Conservation (phyloP, 2,888 invertebrate species). For the Drosophila borealis region DNA sequence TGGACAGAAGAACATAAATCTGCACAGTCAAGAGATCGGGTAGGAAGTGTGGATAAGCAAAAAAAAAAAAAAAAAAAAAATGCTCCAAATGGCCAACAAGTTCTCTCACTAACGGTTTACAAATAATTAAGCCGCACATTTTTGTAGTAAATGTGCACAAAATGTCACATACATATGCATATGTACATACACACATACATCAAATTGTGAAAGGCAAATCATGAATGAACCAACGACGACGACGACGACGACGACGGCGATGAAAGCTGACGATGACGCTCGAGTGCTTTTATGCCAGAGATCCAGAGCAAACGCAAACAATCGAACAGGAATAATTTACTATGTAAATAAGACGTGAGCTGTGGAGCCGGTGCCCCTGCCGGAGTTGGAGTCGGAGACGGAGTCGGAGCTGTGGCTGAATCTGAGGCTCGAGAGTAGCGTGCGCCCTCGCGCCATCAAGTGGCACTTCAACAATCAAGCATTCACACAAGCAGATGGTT, state of each 20-base stretch:
- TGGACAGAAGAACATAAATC: slow-evolving; percentile 47
- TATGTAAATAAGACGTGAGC: slow-evolving; percentile 76
- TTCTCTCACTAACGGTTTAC: slow-evolving; percentile 63
- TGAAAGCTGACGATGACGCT: slow-evolving; percentile 74
- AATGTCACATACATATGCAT: background rate
- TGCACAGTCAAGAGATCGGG: slow-evolving; percentile 17
- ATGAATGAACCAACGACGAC: slow-evolving; percentile 70
- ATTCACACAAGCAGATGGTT: slow-evolving; percentile 79
- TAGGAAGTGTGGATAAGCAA: slow-evolving; percentile 4
- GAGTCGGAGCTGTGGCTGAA: background rate
- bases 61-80: slow-evolving; percentile 15
- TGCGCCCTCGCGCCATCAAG: slow-evolving; percentile 77
- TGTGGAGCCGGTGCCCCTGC: slow-evolving; percentile 11
- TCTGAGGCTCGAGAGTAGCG: slow-evolving; percentile 66
- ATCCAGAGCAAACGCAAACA: slow-evolving; percentile 79
- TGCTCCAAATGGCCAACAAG: slow-evolving; percentile 52
- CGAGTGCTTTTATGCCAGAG: slow-evolving; percentile 75
- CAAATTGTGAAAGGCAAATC: slow-evolving; percentile 74
- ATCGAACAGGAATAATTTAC: slow-evolving; percentile 82
- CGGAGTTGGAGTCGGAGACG: background rate
- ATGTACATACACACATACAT: slow-evolving; percentile 18
- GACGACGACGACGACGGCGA: slow-evolving; percentile 50
- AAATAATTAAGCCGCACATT: slow-evolving; percentile 36
- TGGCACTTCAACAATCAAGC: slow-evolving; percentile 81
- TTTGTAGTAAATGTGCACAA: slow-evolving; percentile 23